Evolutionary conservation across 2,797 vertebrate species (phyloP), one percentile per base, ranked within the genome.

Genomic region (Esox masquinongy): DNA sequence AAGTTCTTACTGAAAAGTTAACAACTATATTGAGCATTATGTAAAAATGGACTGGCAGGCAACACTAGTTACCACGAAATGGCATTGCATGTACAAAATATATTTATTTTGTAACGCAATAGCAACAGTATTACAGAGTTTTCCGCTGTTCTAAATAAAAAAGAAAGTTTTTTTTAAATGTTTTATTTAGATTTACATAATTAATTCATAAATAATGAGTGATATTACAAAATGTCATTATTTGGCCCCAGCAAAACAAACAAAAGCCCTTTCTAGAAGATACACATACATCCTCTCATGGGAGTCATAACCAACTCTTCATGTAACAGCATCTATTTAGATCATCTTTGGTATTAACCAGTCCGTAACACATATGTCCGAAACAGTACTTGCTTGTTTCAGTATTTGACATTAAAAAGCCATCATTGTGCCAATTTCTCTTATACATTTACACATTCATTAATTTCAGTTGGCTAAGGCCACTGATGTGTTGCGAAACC

Each of bases 181-280:
- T 61, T 88, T 90, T 90, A 88, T 89, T 85, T 74, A 24, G 15
- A 22, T 59, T 2, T 66, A 26, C 59, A 71, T 29, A 72, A 80
- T 82, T 68, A 85, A 47, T 75, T 73, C 82, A 89, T 83, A 88
- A 86, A 89, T 89, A 85, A 84, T 83, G 74, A 76, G 85, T 82
- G 76, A 70, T 84, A 85, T 79, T 66, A 87, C 82, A 84, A 68
- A 24, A 72, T 14, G 8, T 15, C 82, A 70, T 31, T 66, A 73
- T 87, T 85, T 90, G 82, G 83, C 82, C 82, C 39, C 82, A 34
- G 64, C 16, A 15, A 1, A 84, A 86, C 74, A 76, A 82, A 83
- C 51, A 82, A 70, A 82, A 83, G 47, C 78, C 68, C 79, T 39
- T 80, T 19, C 51, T 36, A 68, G 12, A 73, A 72, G 76, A 16